Evolutionary conservation across 2,797 vertebrate genomes (phyloP).

Genomic region (Spea hammondii): DNA sequence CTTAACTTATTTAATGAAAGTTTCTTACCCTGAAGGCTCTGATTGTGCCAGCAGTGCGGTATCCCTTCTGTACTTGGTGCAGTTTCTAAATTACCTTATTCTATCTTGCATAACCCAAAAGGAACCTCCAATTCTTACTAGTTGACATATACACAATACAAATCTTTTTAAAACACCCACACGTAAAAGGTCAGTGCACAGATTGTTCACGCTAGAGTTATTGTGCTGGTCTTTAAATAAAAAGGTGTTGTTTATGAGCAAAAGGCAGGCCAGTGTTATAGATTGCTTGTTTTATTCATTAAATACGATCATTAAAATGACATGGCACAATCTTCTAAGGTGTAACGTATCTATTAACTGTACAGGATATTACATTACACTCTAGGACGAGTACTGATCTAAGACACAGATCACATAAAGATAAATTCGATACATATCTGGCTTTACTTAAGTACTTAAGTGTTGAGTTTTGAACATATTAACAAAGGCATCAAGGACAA

Average conservation of each 20-base stretch:
- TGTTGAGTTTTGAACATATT: too few relatives aligned
- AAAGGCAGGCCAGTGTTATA: background rate
- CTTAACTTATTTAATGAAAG: slow-evolving; percentile 15
- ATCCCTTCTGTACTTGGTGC: background rate
- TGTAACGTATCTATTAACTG: slow-evolving; percentile 4
- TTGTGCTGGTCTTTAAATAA: background rate
- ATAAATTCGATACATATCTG: too few relatives aligned
- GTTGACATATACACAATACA: background rate
- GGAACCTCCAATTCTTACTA: background rate
- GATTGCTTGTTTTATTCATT: background rate
- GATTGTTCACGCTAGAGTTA: background rate
- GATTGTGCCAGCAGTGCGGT: background rate
- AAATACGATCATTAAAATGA: background rate
- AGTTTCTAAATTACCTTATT: background rate
- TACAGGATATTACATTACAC: background rate
- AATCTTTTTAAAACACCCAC: background rate
- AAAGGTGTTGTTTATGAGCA: too few relatives aligned
- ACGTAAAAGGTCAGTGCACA: background rate
- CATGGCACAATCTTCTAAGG: background rate
- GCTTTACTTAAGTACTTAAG: too few relatives aligned
- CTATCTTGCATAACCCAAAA: too few relatives aligned
- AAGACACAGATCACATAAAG: too few relatives aligned
- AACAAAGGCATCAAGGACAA: too few relatives aligned
- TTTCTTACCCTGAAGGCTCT: background rate
- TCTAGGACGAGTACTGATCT: background rate